Evolutionary conservation across 2,113 vertebrate species (phyloP).

Genomic region (Malurus alboscapulatus): DNA sequence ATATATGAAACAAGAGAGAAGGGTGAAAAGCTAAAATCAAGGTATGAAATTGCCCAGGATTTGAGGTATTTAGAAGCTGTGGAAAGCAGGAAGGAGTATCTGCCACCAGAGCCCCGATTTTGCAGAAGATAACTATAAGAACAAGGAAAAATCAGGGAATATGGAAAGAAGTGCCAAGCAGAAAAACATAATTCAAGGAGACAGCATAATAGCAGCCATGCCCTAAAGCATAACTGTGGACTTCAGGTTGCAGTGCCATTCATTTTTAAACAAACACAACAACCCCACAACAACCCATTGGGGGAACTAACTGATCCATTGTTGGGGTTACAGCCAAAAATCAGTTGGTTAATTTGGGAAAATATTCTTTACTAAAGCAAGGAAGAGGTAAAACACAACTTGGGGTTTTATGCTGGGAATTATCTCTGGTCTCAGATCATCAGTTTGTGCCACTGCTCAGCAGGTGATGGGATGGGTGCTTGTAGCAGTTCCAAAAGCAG

Average conservation of each 20-base stretch:
- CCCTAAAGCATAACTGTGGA: background rate
- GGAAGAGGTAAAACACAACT: background rate
- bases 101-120: background rate
- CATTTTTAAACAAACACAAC: background rate
- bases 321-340: background rate
- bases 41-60: background rate
- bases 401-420: background rate
- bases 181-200: background rate
- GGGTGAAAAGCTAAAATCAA: background rate
- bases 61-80: background rate
- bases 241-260: background rate
- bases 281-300: background rate
- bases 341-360: background rate
- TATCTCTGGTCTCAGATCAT: background rate
- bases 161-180: background rate
- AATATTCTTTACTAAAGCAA: background rate
- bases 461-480: no score
- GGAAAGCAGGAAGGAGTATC: background rate
- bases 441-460: background rate
- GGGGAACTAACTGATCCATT: background rate
- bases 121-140: background rate
- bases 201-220: background rate
- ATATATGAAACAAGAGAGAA: background rate
- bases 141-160: background rate
- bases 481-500: background rate